Evolutionary conservation across 2,113 vertebrate species (phyloP).

Genomic region (Neotragus pygmaeus): DNA sequence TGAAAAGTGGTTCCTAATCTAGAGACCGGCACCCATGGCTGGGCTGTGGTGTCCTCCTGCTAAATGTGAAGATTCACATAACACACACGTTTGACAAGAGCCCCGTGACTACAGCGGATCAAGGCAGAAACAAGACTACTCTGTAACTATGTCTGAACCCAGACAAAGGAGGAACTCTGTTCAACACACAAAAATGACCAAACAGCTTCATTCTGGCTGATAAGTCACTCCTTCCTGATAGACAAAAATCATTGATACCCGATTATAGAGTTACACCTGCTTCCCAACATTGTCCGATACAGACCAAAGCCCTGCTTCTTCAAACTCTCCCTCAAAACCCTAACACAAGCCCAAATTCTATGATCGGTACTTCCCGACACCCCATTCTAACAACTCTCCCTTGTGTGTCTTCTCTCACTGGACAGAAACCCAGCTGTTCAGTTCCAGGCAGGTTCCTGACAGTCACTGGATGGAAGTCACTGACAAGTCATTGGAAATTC

Average conservation of each 20-base stretch:
- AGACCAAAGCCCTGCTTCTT: neutral
- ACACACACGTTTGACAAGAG: neutral
- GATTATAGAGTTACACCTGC: neutral
- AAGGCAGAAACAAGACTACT: neutral
- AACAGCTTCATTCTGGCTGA: neutral
- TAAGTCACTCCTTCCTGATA: neutral
- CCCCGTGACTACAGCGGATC: neutral
- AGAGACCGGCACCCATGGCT: neutral
- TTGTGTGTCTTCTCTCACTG: neutral
- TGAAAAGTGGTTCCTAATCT: neutral
- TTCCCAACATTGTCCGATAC: neutral
- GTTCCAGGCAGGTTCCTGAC: neutral
- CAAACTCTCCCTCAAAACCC: neutral
- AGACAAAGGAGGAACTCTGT: neutral
- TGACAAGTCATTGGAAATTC: neutral
- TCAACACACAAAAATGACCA: neutral
- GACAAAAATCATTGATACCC: neutral
- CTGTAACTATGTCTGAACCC: neutral
- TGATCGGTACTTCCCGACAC: neutral
- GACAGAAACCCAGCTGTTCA: neutral
- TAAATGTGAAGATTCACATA: neutral
- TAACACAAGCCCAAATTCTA: neutral
- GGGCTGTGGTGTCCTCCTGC: neutral
- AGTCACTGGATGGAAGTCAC: neutral
- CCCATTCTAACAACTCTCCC: neutral